Evolutionary conservation across 2,797 vertebrate species (phyloP), one percentile per base, ranked within the genome.

Genomic region (Tadarida brasiliensis): DNA sequence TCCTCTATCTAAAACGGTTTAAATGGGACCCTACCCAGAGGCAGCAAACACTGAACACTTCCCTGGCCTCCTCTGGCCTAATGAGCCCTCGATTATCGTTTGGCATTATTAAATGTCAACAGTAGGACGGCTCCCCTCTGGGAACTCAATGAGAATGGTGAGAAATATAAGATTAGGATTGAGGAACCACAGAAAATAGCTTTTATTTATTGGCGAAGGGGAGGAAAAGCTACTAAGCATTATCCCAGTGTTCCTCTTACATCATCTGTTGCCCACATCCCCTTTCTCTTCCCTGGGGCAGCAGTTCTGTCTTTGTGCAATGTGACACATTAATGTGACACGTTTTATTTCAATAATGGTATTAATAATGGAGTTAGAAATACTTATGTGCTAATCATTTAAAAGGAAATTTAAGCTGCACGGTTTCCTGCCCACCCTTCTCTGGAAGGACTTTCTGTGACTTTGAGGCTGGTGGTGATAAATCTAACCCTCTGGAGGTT

Each of bases 101-200:
- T 68, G 89, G 67, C 67, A 87, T 94, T 96, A 94, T 96, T 96
- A 96, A 97, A 90, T 97, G 86, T 96, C 96, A 93, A 90, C 80
- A 95, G 56, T 65, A 94, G 33, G 84, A 96, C 80, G 93, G 19
- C 80, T 97, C 33, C 92, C 95, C 88, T 96, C 97, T 96, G 97
- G 89, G 91, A 97, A 94, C 77, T 82, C 94, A 70, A 9, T 87
- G 87, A 95, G 82, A 95, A 89, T 63, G 92, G 86, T 12, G 63
- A 95, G 95, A 97, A 94, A 96, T 95, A 87, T 49, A 95, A 78
- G 92, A 96, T 97, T 93, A 93, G 91, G 91, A 94, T 49, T 74
- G 94, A 91, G 80, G 39, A 83, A 82, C 35, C 76, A 82, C 67
- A 78, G 57, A 96, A 96, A 96, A 89, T 81, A 90, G 96, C 86